Conservation (phyloP, 2,113 vertebrate species). For the Grus americana region DNA sequence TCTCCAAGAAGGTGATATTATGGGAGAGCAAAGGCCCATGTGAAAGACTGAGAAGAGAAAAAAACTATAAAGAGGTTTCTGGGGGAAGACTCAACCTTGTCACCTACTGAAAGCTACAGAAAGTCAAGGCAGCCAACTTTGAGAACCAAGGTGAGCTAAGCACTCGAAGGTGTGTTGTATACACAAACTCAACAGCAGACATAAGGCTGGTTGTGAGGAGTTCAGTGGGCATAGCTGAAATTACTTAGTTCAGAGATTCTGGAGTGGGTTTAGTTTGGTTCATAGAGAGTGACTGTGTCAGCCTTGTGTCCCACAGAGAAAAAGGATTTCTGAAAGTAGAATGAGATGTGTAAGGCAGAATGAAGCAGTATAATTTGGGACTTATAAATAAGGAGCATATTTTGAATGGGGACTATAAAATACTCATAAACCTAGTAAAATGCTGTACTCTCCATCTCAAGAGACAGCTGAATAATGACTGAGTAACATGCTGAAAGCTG, state of each 20-base stretch:
- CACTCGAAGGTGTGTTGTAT: background rate
- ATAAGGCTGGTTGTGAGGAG: too few species aligned
- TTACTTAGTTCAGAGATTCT: background rate
- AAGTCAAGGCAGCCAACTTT: background rate
- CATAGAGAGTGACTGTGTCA: background rate
- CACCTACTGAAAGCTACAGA: background rate
- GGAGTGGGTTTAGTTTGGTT: background rate
- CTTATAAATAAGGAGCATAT: background rate
- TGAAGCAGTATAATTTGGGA: background rate
- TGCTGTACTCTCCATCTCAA: background rate
- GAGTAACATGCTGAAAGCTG: background rate
- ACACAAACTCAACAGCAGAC: rapidly evolving
- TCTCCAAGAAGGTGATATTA: background rate
- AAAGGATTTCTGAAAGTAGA: background rate
- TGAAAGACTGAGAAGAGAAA: background rate
- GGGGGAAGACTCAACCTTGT: background rate
- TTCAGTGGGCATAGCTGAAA: background rate
- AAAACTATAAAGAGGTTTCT: background rate
- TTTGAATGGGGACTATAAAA: background rate
- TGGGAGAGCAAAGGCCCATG: background rate
- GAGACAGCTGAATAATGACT: background rate
- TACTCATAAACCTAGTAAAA: background rate
- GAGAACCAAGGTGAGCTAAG: background rate
- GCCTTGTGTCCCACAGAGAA: background rate
- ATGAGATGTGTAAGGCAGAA: background rate